Conservation (phyloP, 2,888 invertebrate species). For the Drosophila nr. fundita region DNA sequence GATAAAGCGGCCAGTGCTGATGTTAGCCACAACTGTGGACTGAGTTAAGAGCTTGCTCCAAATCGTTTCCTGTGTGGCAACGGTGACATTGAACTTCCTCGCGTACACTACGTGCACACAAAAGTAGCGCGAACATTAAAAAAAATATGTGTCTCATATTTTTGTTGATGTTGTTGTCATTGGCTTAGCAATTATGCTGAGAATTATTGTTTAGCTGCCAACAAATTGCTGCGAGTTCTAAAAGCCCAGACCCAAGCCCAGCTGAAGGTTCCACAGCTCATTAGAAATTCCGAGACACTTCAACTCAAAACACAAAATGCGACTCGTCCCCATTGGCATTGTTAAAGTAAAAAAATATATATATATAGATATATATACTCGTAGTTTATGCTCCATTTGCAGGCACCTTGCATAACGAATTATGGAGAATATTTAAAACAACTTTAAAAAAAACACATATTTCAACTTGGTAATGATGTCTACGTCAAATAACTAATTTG, state of each 20-base stretch:
- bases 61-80: conserved; percentile 62
- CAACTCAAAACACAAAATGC: conserved; percentile 21
- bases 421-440: conserved; percentile 27
- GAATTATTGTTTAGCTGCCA: conserved; percentile 55
- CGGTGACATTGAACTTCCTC: conserved; percentile 66
- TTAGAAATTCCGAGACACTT: conserved; percentile 69
- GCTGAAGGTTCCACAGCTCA: conserved; percentile 70
- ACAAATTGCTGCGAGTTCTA: conserved; percentile 65
- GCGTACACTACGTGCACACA: conserved; percentile 36
- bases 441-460: conserved; percentile 9
- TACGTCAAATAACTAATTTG: background rate
- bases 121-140: conserved; percentile 41
- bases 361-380: conserved; percentile 16
- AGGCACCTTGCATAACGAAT: conserved; percentile 61
- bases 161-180: conserved; percentile 28
- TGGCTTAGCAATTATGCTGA: conserved; percentile 53
- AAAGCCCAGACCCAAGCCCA: conserved; percentile 39
- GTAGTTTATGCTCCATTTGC: conserved; percentile 59
- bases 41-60: conserved; percentile 2
- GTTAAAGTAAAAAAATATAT: conserved; percentile 35
- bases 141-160: conserved; percentile 66
- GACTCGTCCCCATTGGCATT: conserved; percentile 35
- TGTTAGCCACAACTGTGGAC: background rate
- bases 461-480: background rate
- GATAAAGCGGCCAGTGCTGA: conserved; percentile 55